Conservation (phyloP, 2,797 vertebrate species). For the Poecilia gillii region DNA sequence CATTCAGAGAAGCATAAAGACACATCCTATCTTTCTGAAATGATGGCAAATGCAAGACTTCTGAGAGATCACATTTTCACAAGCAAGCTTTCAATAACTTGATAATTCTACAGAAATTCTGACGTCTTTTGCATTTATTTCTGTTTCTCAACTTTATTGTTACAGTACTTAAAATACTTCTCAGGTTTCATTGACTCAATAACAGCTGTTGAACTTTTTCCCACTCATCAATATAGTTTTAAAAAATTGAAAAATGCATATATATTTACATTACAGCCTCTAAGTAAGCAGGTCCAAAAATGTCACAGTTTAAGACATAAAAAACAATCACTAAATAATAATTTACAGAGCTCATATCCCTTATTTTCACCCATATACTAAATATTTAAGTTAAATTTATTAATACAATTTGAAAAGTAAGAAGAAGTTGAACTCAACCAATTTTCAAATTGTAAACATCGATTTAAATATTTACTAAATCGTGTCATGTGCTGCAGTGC, state of each 20-base stretch:
- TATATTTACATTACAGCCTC: not conserved
- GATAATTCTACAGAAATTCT: not conserved
- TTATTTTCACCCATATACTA: not conserved
- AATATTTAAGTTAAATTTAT: not conserved
- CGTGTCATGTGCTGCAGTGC: not conserved
- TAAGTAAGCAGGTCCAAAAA: not conserved
- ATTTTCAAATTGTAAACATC: not conserved
- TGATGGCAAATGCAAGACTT: not conserved
- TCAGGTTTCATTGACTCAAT: not conserved
- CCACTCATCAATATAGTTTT: not conserved
- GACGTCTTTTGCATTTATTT: not conserved
- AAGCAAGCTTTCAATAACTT: not conserved
- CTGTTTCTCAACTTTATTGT: not conserved
- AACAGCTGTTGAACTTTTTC: not conserved
- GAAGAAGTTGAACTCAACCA: not conserved
- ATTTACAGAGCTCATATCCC: not conserved
- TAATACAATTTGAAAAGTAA: not conserved
- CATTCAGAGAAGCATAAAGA: not conserved
- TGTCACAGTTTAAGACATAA: not conserved
- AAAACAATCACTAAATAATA: not conserved
- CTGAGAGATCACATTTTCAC: not conserved
- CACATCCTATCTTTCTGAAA: not conserved
- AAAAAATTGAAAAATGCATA: not conserved
- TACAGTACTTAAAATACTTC: not conserved
- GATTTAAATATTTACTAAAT: not conserved